Evolutionary conservation across 2,888 invertebrate genomes (phyloP), one percentile per base, ranked within the genome.

Genomic region (Nephrocerus scutellatus): DNA sequence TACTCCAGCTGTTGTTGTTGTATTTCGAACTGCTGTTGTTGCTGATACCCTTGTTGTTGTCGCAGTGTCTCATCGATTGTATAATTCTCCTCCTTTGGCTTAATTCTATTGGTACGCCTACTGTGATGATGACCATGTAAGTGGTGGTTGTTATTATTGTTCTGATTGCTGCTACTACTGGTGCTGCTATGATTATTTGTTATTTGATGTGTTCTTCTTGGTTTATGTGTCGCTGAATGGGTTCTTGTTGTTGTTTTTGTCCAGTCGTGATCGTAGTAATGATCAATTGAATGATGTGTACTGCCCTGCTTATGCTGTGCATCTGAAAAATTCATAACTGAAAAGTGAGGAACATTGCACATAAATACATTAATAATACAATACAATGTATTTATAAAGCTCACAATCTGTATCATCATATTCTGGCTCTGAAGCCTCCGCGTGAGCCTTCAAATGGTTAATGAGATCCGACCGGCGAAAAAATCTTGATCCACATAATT

Each of bases 401-500:
- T 47, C 48, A 55, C 57, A 57, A 25, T 58, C 58, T 6, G 53
- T 59, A 36, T 62, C 60, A 9, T 60, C 60, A 4, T 57, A 50
- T 20, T 54, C 54, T 15, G 58, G 74, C 30, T 82, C 80, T 0
- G 84, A 82, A 26, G 82, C 80, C 53, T 77, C 84, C 0, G 86
- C 86, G 56, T 86, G 86, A 12, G 81, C 82, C 60, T 87, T 85
- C 36, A 87, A 73, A 57, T 88, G 88, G 65, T 84, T 84, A 72
- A 86, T 82, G 30, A 88, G 74, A 64, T 88, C 87, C 47, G 79
- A 79, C 54, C 84, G 84, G 42, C 86, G 74, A 16, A 84, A 79
- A 59, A 85, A 88, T 3, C 85, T 74, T 14, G 84, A 82, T 1
- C 86, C 86, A 57, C 87, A 88, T 37, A 88, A 68, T 62, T 87